Evolutionary conservation across 1,140 invertebrate species (phyloP).

Genomic region (Drosophila prosaltans): DNA sequence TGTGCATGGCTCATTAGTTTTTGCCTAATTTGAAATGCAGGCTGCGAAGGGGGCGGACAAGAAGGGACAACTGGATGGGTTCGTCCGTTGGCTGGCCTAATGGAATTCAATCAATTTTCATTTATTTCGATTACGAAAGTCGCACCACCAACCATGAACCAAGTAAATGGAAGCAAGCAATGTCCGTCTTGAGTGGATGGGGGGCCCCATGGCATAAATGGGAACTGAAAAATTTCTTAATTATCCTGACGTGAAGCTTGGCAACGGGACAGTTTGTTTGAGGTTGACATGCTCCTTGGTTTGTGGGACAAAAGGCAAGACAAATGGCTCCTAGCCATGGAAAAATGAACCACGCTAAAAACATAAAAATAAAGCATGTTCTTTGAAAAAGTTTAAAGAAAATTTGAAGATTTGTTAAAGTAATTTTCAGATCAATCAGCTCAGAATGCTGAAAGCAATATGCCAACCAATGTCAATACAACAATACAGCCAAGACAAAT

Average conservation of each 20-base stretch:
- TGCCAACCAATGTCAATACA: slow-evolving; percentile 59
- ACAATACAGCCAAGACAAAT: slow-evolving; percentile 26
- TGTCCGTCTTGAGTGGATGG: neutral
- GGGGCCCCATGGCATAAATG: slow-evolving; percentile 32
- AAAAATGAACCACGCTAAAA: slow-evolving; percentile 5
- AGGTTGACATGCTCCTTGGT: slow-evolving; percentile 59
- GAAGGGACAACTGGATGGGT: neutral
- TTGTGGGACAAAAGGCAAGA: slow-evolving; percentile 68
- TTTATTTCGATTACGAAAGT: slow-evolving; percentile 76
- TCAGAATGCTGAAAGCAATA: slow-evolving; percentile 54
- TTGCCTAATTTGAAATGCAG: slow-evolving; percentile 73
- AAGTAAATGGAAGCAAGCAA: slow-evolving; percentile 3
- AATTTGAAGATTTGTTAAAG: slow-evolving; percentile 1
- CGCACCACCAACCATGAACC: slow-evolving; percentile 48
- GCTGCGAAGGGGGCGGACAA: slow-evolving; percentile 16
- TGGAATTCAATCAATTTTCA: slow-evolving; percentile 83
- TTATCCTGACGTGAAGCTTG: slow-evolving; percentile 73
- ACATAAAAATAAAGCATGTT: slow-evolving; percentile 10
- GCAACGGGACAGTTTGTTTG: slow-evolving; percentile 21
- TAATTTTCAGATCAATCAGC: slow-evolving; percentile 1
- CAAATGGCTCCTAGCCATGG: slow-evolving; percentile 48
- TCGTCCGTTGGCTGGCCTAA: slow-evolving; percentile 42
- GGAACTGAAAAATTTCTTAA: slow-evolving; percentile 78
- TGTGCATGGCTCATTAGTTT: slow-evolving; percentile 77
- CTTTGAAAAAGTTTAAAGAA: slow-evolving; percentile 9